phyloP scores from a whole-genome alignment of 2,113 vertebrate genomes.

The Gnathonemus longibarbis region DNA sequence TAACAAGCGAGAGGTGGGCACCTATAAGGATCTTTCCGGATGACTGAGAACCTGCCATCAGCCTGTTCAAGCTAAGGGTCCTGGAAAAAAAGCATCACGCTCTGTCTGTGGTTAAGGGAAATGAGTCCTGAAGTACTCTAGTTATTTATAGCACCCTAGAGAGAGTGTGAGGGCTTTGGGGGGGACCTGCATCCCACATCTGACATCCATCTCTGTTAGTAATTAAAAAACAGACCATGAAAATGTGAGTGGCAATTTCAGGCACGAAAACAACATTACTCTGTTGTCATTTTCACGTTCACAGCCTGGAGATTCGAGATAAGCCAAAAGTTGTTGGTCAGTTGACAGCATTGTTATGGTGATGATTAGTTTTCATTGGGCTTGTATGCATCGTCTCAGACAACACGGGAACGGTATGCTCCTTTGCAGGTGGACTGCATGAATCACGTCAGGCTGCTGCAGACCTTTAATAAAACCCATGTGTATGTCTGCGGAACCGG shows the following conservation, averaged over 20 bases:
- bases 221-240: conserved; percentile 13
- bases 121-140: conserved; percentile 1
- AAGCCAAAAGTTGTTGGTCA: neutral
- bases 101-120: conserved; percentile 13
- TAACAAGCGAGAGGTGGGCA: neutral
- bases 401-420: neutral
- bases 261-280: neutral
- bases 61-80: neutral
- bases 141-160: conserved; percentile 7
- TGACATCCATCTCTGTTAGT: neutral
- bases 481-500: conserved; percentile 73
- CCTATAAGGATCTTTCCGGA: neutral
- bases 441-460: conserved; percentile 77
- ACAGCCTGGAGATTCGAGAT: neutral
- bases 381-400: neutral
- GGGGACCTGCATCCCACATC: neutral
- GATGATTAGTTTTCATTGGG: neutral
- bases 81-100: neutral
- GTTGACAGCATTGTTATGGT: neutral
- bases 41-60: neutral
- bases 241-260: neutral
- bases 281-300: neutral
- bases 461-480: conserved; percentile 73
- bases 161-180: conserved; percentile 1
- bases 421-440: conserved; percentile 68